Evolutionary conservation across 2,888 invertebrate genomes (phyloP), one percentile per base, ranked within the genome.

Genomic region (Agelastica alni): DNA sequence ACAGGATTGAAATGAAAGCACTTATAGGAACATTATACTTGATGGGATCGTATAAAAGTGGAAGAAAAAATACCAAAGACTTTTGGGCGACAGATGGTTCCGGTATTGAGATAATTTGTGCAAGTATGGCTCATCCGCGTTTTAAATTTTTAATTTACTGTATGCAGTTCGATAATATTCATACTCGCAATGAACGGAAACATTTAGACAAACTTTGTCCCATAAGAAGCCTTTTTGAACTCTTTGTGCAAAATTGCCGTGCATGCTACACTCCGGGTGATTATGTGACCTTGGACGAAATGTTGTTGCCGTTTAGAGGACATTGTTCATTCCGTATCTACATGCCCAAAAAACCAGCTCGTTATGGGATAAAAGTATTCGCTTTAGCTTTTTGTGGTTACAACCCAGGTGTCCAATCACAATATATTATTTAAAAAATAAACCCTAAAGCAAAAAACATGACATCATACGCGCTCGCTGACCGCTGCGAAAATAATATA

Each of bases 101-200:
- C 13, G 32, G 32, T 6, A 5, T 32, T 14, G 12, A 32, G 6
- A 32, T 32, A 7, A 10, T 32, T 10, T 6, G 32, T 10, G 12
- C 12, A 10, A 10, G 13, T 10, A 37, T 37, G 37, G 14, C 37
- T 10, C 5, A 16, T 5, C 1, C 5, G 5, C 10, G 37, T 20
- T 41, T 41, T 20, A 6, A n/a, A 6, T 41, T 41, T 22, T 10
- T 41, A 20, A 17, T 41, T n/a, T 10, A n/a, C 7, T 41, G 41
- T 22, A 14, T 41, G 12, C 37, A 10, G 10, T 20, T 41, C 22
- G 41, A 18, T 41, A 22, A 41, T 41, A 12, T 41, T 20, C 12
- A 18, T 20, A 20, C 41, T 6, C 4, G 41, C 18, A 18, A 12
- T 20, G 41, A 41, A 41, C 18, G 18, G 16, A 28, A 28, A 14